Evolutionary conservation across 2,888 invertebrate species (phyloP).

Genomic region (Hyles lineata): DNA sequence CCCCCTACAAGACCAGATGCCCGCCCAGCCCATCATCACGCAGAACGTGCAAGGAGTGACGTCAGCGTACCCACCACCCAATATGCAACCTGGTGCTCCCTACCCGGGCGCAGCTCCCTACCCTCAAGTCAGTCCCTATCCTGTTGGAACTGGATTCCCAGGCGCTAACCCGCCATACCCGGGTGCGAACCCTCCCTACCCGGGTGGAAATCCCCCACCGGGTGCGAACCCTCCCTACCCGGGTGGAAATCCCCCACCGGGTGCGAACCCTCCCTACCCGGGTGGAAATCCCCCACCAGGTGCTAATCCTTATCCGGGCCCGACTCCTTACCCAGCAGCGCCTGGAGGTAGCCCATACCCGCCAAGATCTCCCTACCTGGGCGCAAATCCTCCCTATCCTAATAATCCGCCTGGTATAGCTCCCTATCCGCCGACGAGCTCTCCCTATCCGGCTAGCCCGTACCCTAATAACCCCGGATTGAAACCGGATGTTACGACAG

Average conservation of each 20-base stretch:
- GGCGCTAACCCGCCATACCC: constrained; percentile 18
- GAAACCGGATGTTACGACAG: background rate
- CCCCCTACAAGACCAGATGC: constrained; percentile 54
- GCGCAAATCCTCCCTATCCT: constrained; percentile 38
- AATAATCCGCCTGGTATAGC: constrained; percentile 31
- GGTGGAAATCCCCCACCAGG: too few relatives aligned
- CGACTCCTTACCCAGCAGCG: constrained; percentile 30
- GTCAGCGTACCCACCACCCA: constrained; percentile 42
- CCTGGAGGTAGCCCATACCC: constrained; percentile 40
- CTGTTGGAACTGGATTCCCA: constrained; percentile 24
- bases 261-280: constrained; percentile 40
- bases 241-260: constrained; percentile 44
- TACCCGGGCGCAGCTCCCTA: constrained; percentile 35
- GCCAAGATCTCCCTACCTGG: constrained; percentile 39
- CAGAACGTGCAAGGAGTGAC: constrained; percentile 41
- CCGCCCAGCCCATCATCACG: constrained; percentile 38
- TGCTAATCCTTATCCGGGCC: too few relatives aligned
- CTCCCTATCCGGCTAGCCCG: constrained; percentile 26
- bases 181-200: constrained; percentile 33
- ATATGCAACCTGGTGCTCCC: constrained; percentile 51
- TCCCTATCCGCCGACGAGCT: background rate
- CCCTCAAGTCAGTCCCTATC: constrained; percentile 32
- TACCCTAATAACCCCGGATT: constrained; percentile 40
- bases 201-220: constrained; percentile 29
- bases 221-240: constrained; percentile 42